Percentiles rank a stretch among this genome's conserved stretches.
Evolutionary conservation across 1,140 invertebrate genomes (phyloP).

Genomic region (Ganaspis sp.): DNA sequence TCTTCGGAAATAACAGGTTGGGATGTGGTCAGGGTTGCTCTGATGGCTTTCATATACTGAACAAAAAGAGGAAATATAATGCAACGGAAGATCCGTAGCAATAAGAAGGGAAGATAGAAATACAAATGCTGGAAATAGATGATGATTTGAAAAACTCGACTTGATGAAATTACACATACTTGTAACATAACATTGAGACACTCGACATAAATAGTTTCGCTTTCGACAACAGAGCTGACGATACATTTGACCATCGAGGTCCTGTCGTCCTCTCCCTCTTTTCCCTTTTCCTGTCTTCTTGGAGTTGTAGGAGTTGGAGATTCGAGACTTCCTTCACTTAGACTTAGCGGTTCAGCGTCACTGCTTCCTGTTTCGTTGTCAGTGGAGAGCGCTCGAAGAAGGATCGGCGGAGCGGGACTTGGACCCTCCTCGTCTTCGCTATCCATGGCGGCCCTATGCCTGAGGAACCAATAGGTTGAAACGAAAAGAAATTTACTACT

Average conservation of each 20-base stretch:
- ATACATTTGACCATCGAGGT: slow-evolving; percentile 90
- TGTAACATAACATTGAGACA: slow-evolving; percentile 91
- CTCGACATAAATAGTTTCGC: slow-evolving; percentile 92
- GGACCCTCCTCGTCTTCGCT: slow-evolving; percentile 73
- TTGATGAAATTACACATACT: slow-evolving; percentile 76
- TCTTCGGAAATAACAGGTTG: slow-evolving; percentile 92
- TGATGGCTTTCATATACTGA: slow-evolving; percentile 95
- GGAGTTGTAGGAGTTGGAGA: slow-evolving; percentile 75
- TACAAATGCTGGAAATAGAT: too few species aligned
- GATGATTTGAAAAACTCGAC: too few species aligned
- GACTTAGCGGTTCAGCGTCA: slow-evolving; percentile 72
- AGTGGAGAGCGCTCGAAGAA: slow-evolving; percentile 71
- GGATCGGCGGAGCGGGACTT: slow-evolving; percentile 71
- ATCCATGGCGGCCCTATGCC: slow-evolving; percentile 72
- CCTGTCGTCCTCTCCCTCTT: slow-evolving; percentile 79
- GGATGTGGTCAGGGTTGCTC: slow-evolving; percentile 89
- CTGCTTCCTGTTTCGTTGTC: slow-evolving; percentile 75
- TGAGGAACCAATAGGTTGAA: slow-evolving; percentile 52
- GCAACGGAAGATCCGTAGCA: too few species aligned
- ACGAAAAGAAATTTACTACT: slow-evolving; percentile 40
- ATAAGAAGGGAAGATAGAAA: too few species aligned
- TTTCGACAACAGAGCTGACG: slow-evolving; percentile 91
- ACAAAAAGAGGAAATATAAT: too few species aligned
- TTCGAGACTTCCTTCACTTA: slow-evolving; percentile 73
- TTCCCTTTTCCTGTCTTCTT: slow-evolving; percentile 67